Evolutionary conservation across 2,888 invertebrate genomes (phyloP), one percentile per base, ranked within the genome.

Genomic region (Drosophila macrospina): DNA sequence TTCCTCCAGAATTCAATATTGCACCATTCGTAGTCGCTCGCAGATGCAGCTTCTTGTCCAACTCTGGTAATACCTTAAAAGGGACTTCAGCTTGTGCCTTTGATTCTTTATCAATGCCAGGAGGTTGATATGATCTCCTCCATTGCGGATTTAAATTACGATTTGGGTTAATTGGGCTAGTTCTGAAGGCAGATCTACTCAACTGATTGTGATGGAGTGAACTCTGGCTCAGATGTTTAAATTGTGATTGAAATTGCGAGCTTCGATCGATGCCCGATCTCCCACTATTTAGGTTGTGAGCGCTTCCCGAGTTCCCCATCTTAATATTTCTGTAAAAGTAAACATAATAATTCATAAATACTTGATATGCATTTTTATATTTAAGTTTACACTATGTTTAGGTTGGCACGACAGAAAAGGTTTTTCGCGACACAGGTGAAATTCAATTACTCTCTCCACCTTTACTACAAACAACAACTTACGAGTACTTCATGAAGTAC

Each of bases 21-120:
- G 95, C 95, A 52, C 97, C 97, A 92, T 97, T 97, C 91, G 96
- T 95, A 3, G 97, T 97, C 62, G 95, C 94, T 69, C 96, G 94
- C 57, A 97, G 93, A 73, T 94, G 94, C 0, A 84, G 51, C 5
- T 79, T 78, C 74, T 95, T 95, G 8, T 95, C 94, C 62, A 95
- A 92, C 67, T 95, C 94, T 7, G 96, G 96, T 30, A 96, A 93
- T 61, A 96, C 96, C 93, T 95, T 94, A 30, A 92, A 72, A 7
- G 88, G 86, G 1, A 69, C 51, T 37, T 78, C 78, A 0, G 44
- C 39, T 34, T 68, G 66, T 15, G 15, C 24, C n/a, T 47, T 68
- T 7, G 50, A n/a, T 6, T 69, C 63, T 36, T 39, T 75, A 8
- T 63, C 55, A n/a, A 48, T 52, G 34, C 62, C 51, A 1, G 64